Evolutionary conservation across 2,113 vertebrate genomes (phyloP).

Genomic region (Nestor notabilis): DNA sequence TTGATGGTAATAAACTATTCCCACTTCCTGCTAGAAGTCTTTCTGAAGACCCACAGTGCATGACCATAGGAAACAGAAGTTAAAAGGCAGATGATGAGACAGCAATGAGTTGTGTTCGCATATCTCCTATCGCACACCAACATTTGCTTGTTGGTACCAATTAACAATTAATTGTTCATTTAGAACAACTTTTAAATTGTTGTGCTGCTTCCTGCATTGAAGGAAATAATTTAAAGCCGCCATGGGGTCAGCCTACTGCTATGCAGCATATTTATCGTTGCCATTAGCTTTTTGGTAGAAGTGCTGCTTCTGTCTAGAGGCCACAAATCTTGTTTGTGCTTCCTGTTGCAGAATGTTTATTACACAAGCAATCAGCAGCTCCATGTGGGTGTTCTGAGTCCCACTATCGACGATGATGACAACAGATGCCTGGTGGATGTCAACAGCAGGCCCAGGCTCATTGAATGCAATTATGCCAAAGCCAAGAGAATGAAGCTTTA

Average conservation of each 20-base stretch:
- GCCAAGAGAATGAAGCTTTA: slow-evolving; percentile 97
- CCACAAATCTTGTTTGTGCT: slow-evolving; percentile 50
- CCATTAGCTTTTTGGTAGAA: neutral
- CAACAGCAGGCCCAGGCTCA: slow-evolving; percentile 90
- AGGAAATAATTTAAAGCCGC: neutral
- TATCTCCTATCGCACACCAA: neutral
- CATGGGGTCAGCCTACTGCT: neutral
- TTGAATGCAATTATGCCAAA: slow-evolving; percentile 95
- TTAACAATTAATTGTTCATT: neutral
- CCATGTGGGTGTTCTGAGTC: slow-evolving; percentile 91
- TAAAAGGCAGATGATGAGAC: neutral
- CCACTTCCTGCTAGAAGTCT: neutral
- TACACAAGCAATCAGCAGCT: slow-evolving; percentile 92
- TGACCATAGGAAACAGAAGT: neutral
- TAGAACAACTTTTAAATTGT: neutral
- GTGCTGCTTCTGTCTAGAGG: neutral
- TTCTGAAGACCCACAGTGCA: neutral
- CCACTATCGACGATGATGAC: slow-evolving; percentile 94
- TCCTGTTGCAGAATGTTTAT: slow-evolving; percentile 91
- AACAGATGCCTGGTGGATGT: slow-evolving; percentile 99
- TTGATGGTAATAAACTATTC: neutral
- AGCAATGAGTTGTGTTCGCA: neutral
- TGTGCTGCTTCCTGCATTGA: neutral
- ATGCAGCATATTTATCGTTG: neutral
- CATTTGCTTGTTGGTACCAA: neutral